A percentile compares a stretch with the other conserved stretches of the same genome.
Evolutionary conservation across 2,113 vertebrate species (phyloP).

Genomic region (Ploceus nigricollis): DNA sequence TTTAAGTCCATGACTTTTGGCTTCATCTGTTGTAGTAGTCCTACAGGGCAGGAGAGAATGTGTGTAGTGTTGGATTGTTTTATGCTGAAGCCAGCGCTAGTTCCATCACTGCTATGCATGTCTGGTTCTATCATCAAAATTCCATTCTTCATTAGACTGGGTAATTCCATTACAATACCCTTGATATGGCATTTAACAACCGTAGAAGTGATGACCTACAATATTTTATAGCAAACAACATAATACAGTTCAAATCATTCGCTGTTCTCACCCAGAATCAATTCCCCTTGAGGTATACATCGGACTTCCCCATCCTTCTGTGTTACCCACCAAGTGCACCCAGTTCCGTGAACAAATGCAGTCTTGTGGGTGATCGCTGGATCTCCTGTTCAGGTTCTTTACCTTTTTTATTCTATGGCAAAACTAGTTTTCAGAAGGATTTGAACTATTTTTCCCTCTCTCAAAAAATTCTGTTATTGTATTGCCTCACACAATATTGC

Average conservation of each 20-base stretch:
- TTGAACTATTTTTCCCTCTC: not conserved
- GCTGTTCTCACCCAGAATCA: not conserved
- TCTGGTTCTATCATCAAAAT: not conserved
- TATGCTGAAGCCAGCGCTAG: not conserved
- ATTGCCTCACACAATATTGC: too few species aligned
- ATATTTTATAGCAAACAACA: not conserved
- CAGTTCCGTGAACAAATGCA: not conserved
- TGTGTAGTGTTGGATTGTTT: not conserved
- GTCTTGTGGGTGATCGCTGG: rapidly evolving
- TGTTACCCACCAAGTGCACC: not conserved
- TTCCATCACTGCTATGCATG: not conserved
- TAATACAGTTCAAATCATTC: not conserved
- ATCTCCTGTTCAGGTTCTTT: not conserved
- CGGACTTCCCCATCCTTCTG: not conserved
- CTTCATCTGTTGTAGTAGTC: not conserved
- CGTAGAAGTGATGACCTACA: not conserved
- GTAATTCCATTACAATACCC: not conserved
- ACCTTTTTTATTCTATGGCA: not conserved
- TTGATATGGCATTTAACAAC: not conserved
- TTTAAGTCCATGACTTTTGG: not conserved
- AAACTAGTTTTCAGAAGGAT: not conserved
- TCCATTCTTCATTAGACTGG: not conserved
- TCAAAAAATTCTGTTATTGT: not conserved
- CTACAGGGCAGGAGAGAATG: not conserved
- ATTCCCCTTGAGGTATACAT: not conserved